Evolutionary conservation across 2,888 invertebrate genomes (phyloP).

Genomic region (Lingula anatina): DNA sequence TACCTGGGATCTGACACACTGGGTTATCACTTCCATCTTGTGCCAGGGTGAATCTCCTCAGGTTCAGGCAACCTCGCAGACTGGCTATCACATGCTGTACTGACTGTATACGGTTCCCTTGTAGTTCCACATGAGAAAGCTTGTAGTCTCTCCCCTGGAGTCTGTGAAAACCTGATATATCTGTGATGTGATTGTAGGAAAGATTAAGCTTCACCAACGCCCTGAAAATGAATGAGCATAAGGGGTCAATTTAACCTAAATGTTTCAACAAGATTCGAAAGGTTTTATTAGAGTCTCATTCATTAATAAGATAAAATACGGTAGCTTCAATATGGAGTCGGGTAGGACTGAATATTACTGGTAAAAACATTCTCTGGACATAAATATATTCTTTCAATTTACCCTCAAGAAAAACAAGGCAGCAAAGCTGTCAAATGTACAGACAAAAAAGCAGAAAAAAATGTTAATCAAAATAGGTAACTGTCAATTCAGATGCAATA

Average conservation of each 20-base stretch:
- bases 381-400: no score
- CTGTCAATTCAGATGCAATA: no score
- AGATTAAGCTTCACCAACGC: slow-evolving; percentile 39
- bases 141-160: slow-evolving; percentile 25
- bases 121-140: slow-evolving; percentile 35
- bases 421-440: no score
- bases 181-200: slow-evolving; percentile 45
- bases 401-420: no score
- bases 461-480: no score
- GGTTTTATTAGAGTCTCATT: no score
- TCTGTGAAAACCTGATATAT: slow-evolving; percentile 40
- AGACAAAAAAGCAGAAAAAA: no score
- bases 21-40: slow-evolving; percentile 38
- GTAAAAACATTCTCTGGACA: no score
- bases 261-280: background rate
- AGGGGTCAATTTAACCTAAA: background rate
- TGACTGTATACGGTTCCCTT: slow-evolving; percentile 39
- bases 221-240: slow-evolving; percentile 18
- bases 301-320: no score
- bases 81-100: slow-evolving; percentile 25
- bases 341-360: no score
- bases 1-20: slow-evolving; percentile 29
- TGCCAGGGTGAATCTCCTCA: slow-evolving; percentile 28
- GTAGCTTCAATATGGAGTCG: no score
- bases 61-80: slow-evolving; percentile 23